phyloP scores from a whole-genome alignment of 2,113 vertebrate genomes.

The Suncus etruscus region DNA sequence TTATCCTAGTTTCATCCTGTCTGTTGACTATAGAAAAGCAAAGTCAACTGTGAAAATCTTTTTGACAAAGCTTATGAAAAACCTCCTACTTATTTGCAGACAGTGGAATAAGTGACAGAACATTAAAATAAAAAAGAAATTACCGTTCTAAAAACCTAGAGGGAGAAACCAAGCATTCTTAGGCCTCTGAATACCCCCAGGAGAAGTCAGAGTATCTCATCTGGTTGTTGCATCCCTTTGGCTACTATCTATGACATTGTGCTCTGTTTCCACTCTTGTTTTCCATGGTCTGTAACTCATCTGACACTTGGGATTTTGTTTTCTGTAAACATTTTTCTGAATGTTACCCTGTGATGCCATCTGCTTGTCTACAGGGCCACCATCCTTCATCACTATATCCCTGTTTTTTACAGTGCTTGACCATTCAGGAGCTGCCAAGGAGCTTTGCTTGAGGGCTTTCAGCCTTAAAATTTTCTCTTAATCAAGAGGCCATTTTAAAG shows the following conservation, averaged over 20 bases:
- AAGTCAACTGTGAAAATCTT: slow-evolving; percentile 15
- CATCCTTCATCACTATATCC: not conserved
- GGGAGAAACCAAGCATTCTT: not conserved
- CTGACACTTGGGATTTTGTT: slow-evolving; percentile 20
- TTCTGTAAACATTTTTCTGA: not conserved
- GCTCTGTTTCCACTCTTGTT: not conserved
- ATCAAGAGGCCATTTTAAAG: not conserved
- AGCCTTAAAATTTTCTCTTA: slow-evolving; percentile 1
- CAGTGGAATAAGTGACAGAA: not conserved
- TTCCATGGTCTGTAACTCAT: slow-evolving; percentile 12
- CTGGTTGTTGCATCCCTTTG: not conserved
- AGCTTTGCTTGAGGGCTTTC: not conserved
- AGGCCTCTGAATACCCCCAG: slow-evolving; percentile 19
- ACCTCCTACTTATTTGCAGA: slow-evolving; percentile 5
- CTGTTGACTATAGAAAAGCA: not conserved
- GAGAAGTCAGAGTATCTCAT: not conserved
- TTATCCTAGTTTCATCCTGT: not conserved
- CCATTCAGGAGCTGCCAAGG: not conserved
- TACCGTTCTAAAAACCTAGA: not conserved
- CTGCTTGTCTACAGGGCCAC: not conserved
- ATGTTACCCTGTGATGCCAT: not conserved
- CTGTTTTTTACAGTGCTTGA: not conserved
- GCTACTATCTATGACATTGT: not conserved
- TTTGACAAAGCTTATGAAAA: not conserved
- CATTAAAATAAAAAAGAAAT: not conserved